Conservation (phyloP, 2,113 vertebrate genomes). For the Laticauda colubrina region DNA sequence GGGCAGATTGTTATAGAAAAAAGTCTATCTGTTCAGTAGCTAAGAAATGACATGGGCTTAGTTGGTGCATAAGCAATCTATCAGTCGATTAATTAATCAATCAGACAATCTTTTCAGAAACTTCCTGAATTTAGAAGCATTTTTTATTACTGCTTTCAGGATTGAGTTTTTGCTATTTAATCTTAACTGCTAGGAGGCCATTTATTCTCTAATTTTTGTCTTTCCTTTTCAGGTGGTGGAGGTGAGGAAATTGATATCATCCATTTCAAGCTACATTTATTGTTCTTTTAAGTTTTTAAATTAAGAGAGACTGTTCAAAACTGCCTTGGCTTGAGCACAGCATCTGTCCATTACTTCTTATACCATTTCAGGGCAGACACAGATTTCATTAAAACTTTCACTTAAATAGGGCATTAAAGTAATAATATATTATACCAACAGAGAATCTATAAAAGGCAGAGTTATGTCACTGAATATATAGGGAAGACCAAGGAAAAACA, state of each 20-base stretch:
- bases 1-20: not conserved
- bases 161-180: conserved; percentile 13
- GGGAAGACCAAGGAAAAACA: not conserved
- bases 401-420: not conserved
- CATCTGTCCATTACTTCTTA: conserved; percentile 13
- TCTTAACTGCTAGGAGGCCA: not conserved
- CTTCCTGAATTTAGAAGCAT: not conserved
- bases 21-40: not conserved
- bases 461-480: not conserved
- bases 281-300: not conserved
- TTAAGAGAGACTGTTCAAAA: not conserved
- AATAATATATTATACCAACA: not conserved
- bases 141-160: not conserved
- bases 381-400: not conserved
- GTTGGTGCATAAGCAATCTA: not conserved
- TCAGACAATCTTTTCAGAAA: not conserved
- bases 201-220: not conserved
- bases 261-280: conserved; percentile 2
- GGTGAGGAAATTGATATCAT: not conserved
- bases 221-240: not conserved
- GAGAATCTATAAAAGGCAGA: not conserved
- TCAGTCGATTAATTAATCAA: not conserved
- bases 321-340: conserved; percentile 4
- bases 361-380: not conserved
- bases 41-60: not conserved